Base-by-base conservation (phyloP, 1,140 invertebrate species). In the Diuraphis noxia region DNA sequence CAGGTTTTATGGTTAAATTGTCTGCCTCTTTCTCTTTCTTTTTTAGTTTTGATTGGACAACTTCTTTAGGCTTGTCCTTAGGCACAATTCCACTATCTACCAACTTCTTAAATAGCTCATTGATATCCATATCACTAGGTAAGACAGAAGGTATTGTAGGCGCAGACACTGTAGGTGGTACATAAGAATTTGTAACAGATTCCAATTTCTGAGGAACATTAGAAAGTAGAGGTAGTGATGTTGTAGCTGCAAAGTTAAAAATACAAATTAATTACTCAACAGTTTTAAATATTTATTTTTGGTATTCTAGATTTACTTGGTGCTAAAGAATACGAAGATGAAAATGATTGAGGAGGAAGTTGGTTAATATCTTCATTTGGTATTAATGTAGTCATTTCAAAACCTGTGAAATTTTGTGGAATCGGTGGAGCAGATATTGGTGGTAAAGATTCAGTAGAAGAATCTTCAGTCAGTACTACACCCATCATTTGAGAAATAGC, bases 51-150 rank as follows among this genome's bases (percentile, higher is more conserved):
- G 30, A 46, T 90, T 49, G 93, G 56, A 94, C 94, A 86, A 95
- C 94, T 92, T 94, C 94, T 88, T 94, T 92, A 92, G 93, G 93
- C 82, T 95, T 89, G 25, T 94, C 93, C 25, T 93, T 92, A 46
- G 94, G 95, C 77, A 98, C 96, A 40, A 98, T 96, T n/a, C 98
- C 98, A 40, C 96, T 96, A 0, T 96, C 96, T 0, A 98, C 95
- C 0, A 98, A 94, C 93, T 97, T 97, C 92, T 97, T 96, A 93
- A 98, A 97, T 38, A 98, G 93, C 93, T 98, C 97, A 92, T 95
- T 96, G 49, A 98, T 96, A 93, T 98, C 97, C 0, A 97, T 93
- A 87, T 95, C 95, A 25, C 93, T 91, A 6, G 93, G 92, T 19
- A 92, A 40, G 72, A 79, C 46, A 25, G 92, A 36, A 43, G 91